Conservation (phyloP, 2,888 invertebrate species). For the Thysanoteuthis rhombus region DNA sequence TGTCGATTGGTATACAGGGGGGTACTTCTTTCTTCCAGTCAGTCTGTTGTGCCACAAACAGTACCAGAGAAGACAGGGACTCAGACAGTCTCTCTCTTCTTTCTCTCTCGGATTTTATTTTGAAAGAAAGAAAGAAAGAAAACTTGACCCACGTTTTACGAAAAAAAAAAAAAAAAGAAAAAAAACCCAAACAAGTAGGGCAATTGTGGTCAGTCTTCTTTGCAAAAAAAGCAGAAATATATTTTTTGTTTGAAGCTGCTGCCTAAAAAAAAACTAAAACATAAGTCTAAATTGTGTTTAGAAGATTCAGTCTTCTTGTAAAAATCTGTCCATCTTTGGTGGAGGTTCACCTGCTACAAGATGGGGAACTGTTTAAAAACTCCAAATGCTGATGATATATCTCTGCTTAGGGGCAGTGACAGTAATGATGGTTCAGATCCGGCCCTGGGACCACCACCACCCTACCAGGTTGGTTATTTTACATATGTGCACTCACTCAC, state of each 20-base stretch:
- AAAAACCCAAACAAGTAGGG: too few relatives aligned
- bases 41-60: neutral
- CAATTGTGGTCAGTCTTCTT: neutral
- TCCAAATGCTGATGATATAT: constrained; percentile 68
- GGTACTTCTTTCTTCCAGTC: neutral
- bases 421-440: constrained; percentile 53
- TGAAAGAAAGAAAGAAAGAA: neutral
- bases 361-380: constrained; percentile 70
- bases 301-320: neutral
- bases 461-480: constrained; percentile 62
- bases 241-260: neutral
- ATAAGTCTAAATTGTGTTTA: too few relatives aligned
- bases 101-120: neutral
- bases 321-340: neutral
- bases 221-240: neutral
- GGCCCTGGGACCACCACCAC: constrained; percentile 64
- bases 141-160: neutral
- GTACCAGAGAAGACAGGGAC: neutral
- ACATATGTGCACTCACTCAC: too few relatives aligned
- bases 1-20: neutral
- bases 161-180: neutral
- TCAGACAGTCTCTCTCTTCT: neutral
- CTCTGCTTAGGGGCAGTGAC: constrained; percentile 66
- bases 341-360: constrained; percentile 13
- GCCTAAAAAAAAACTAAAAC: neutral